Evolutionary conservation across 1,140 invertebrate genomes (phyloP).

Genomic region (Scaptomyza pallida): DNA sequence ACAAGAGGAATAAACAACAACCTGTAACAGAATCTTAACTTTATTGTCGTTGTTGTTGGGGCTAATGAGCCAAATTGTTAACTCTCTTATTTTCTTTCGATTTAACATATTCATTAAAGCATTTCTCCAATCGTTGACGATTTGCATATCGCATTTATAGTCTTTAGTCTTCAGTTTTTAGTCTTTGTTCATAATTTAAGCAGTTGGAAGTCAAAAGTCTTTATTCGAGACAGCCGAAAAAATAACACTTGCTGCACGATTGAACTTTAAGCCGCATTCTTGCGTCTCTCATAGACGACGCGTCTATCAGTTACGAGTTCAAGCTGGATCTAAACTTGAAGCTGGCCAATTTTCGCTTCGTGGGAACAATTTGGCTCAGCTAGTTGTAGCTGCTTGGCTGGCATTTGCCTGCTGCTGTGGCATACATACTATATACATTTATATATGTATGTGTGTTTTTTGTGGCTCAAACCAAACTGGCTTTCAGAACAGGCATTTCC

Average conservation of each 20-base stretch:
- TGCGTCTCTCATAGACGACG: constrained; percentile 36
- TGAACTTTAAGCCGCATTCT: constrained; percentile 82
- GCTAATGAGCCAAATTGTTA: constrained; percentile 72
- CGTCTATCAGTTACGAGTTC: constrained; percentile 57
- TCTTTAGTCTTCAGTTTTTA: too few relatives aligned
- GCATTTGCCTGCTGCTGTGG: constrained; percentile 64
- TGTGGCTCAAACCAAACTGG: constrained; percentile 62
- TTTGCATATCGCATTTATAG: constrained; percentile 29
- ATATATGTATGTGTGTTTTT: constrained; percentile 26
- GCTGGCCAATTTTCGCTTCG: constrained; percentile 37
- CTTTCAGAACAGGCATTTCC: constrained; percentile 80
- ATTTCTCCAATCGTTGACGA: constrained; percentile 47
- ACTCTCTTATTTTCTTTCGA: constrained; percentile 46
- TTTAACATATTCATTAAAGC: constrained; percentile 72
- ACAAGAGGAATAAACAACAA: not conserved
- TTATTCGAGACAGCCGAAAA: too few relatives aligned
- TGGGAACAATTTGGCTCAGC: constrained; percentile 64
- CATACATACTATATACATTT: constrained; percentile 78
- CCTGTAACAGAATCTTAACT: constrained; percentile 2
- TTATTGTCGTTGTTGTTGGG: not conserved
- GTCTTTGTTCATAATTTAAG: constrained; percentile 51
- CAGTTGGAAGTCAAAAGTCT: too few relatives aligned
- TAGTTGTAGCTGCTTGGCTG: constrained; percentile 43
- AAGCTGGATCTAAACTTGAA: constrained; percentile 11
- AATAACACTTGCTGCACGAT: constrained; percentile 80